These are phyloP conservation scores for Trachelus troglodyta DNA, from an alignment of 2,888 invertebrate species.

Conservation along the genomic window DNA sequence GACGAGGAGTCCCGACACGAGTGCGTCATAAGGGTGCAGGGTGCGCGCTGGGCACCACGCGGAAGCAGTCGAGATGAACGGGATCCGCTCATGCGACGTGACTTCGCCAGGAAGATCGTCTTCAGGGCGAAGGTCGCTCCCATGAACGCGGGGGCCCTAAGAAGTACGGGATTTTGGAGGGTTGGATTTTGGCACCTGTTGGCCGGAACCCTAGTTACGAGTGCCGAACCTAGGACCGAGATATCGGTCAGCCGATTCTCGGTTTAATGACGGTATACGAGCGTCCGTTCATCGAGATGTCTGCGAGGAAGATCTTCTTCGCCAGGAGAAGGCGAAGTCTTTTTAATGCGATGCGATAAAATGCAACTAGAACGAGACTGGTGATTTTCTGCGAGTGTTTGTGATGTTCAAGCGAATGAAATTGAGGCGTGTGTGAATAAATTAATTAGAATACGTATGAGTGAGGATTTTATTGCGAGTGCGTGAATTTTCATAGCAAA, in stretches of 20 bases:
- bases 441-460: too few species aligned
- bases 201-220: slow-evolving; percentile 67
- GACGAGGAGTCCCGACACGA: too few species aligned
- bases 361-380: slow-evolving; percentile 9
- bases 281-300: not conserved
- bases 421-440: not conserved
- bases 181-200: slow-evolving; percentile 61
- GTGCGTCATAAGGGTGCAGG: slow-evolving; percentile 1
- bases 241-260: slow-evolving; percentile 39
- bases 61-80: not conserved
- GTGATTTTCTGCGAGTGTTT: not conserved
- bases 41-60: slow-evolving; percentile 8
- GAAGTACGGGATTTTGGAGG: slow-evolving; percentile 61
- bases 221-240: slow-evolving; percentile 67
- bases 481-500: too few species aligned
- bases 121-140: not conserved
- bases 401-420: slow-evolving; percentile 6
- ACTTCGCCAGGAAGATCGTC: not conserved
- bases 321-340: slow-evolving; percentile 10
- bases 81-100: not conserved
- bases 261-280: slow-evolving; percentile 31
- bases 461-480: too few species aligned
- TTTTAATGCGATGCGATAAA: not conserved
- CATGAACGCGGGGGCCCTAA: not conserved
- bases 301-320: not conserved